Base-by-base conservation (phyloP, 2,797 vertebrate species). In the Sebastes steindachneri region DNA sequence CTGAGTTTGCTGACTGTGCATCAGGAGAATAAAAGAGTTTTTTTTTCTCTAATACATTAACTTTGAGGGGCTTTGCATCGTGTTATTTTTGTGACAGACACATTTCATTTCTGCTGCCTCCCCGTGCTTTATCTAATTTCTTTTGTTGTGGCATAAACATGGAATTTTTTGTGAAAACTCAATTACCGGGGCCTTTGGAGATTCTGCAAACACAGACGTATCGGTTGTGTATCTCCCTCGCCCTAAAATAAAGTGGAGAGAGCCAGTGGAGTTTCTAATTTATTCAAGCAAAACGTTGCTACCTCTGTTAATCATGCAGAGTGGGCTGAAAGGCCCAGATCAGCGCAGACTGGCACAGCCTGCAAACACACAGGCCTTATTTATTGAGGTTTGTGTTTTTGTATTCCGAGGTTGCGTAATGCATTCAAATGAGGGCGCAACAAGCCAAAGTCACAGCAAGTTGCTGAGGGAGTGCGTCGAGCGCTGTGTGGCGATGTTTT, bases 91-190 rank as follows among this genome's bases (percentile, higher is more conserved):
- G 87, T 93, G 93, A 93, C 89, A 90, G 90, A 87, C 90, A 81
- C 88, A 84, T 95, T 94, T 91, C 81, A 80, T 91, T 86, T 86
- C 80, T 77, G 74, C 82, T 64, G 75, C 90, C 79, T 89, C 83
- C 67, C 73, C 11, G 35, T 87, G 88, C 86, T 94, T 95, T 93
- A 94, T 95, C 83, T 93, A 90, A 95, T 95, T 94, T 93, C 84
- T 89, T 95, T 94, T 95, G 92, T 94, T 95, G 92, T 94, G 86
- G 88, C 63, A 76, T 93, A 95, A 95, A 95, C 92, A 95, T 90
- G 88, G 87, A 92, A 82, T 85, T 90, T 31, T 86, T 90, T 89
- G 77, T 87, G 89, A 83, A 94, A 95, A 94, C 94, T 92, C 83
- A 95, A 95, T 95, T 94, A 94, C 88, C 6, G 26, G 26, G 72